Evolutionary conservation across 2,888 invertebrate species (phyloP), one percentile per base, ranked within the genome.

Genomic region (Tineola bisselliella): DNA sequence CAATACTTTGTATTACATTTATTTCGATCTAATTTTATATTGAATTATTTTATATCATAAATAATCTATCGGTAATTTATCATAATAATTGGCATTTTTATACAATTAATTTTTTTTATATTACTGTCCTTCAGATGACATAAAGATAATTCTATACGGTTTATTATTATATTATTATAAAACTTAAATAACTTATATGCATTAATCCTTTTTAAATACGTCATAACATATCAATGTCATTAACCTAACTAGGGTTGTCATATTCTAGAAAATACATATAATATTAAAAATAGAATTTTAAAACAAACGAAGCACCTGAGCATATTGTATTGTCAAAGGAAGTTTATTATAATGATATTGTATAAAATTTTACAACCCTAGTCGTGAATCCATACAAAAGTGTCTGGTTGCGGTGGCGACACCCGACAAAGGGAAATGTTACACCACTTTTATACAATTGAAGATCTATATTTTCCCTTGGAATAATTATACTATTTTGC

Each of bases 331-430:
- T 6, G 6, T 4, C 25, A 25, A 25, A 25, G 25, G 6, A 6
- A 4, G 6, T 4, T 25, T 25, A 25, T 25, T 25, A 6, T 25
- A 25, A 6, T 4, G 25, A 25, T 4, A 25, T 4, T 25, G 2
- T 43, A 2, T 5, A 43, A 43, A 43, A n/a, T 19, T 56, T 56
- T 6, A 31, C 66, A 76, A 63, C 77, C 78, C 74, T 79, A 64
- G 48, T 44, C 13, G 62, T 60, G 79, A 80, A 81, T 66, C 78
- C 81, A 33, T 72, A 77, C 66, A 69, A 77, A 66, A 64, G 74
- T 75, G 78, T 77, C 76, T 76, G 67, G 75, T 68, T 71, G 71
- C 64, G 72, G 69, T 66, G 67, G 66, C 68, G 67, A 56, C 25
- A 58, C 58, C 33, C 33, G 58, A 66, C 70, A 66, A 67, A 66